A percentile compares a stretch with the other conserved stretches of the same genome.
Conservation (phyloP, 2,888 invertebrate genomes). For the Tyria jacobaeae region DNA sequence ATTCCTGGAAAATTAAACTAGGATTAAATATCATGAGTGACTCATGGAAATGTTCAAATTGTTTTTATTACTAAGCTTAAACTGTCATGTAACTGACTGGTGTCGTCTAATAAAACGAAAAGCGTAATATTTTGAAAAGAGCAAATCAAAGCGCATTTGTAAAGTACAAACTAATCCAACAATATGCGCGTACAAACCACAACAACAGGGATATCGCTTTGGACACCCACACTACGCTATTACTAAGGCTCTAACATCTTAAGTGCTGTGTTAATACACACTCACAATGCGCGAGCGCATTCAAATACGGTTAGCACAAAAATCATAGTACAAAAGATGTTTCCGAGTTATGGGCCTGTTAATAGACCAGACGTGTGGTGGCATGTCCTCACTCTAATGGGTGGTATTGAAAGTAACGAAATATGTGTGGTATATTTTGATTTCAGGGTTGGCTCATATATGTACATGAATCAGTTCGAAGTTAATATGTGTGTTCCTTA, state of each 20-base stretch:
- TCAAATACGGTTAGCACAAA: slow-evolving; percentile 68
- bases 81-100: not conserved
- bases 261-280: slow-evolving; percentile 75
- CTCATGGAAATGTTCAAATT: not conserved
- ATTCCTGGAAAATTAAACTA: not conserved
- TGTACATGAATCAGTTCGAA: slow-evolving; percentile 2
- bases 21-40: not conserved
- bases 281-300: slow-evolving; percentile 62
- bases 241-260: slow-evolving; percentile 72
- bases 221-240: slow-evolving; percentile 66
- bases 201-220: slow-evolving; percentile 29
- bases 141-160: slow-evolving; percentile 5
- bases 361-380: slow-evolving; percentile 69
- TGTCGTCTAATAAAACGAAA: not conserved
- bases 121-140: not conserved
- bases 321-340: slow-evolving; percentile 67
- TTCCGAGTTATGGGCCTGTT: slow-evolving; percentile 66
- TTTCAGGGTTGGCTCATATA: slow-evolving; percentile 13
- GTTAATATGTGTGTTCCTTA: not conserved
- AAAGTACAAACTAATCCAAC: slow-evolving; percentile 18
- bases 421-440: slow-evolving; percentile 23
- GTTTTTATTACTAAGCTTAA: not conserved
- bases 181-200: slow-evolving; percentile 16
- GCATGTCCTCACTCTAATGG: slow-evolving; percentile 58
- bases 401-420: slow-evolving; percentile 37